A percentile compares a stretch with the other conserved stretches of the same genome.
These are phyloP conservation scores for Microctonus aethiopoides DNA, from an alignment of 2,888 invertebrate species.

Conservation along the genomic window DNA sequence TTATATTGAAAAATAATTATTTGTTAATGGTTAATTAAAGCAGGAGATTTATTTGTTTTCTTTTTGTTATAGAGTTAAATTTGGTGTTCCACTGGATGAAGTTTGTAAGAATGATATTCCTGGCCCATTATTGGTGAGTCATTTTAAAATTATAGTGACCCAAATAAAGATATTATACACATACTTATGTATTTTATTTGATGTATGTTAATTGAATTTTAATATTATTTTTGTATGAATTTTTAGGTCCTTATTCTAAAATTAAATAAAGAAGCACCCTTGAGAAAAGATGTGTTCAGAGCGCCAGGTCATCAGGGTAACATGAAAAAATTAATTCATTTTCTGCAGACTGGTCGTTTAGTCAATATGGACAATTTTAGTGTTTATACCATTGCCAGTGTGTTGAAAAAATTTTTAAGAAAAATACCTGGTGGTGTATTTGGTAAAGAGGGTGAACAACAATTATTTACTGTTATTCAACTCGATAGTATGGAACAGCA, in stretches of 20 bases:
- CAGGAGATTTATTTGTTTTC: conserved; percentile 17
- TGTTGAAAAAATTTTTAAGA: conserved; percentile 95
- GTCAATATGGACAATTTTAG: conserved; percentile 95
- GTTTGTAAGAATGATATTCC: conserved; percentile 97
- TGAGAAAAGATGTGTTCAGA: conserved; percentile 92
- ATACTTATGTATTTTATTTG: no score
- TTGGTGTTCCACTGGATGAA: conserved; percentile 90
- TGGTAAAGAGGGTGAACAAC: conserved; percentile 90
- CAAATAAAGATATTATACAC: no score
- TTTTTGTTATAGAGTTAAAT: conserved; percentile 79
- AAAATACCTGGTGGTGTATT: conserved; percentile 98
- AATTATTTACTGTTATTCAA: conserved; percentile 89
- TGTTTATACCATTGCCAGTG: conserved; percentile 98
- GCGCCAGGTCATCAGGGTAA: conserved; percentile 95
- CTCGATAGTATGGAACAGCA: conserved; percentile 85
- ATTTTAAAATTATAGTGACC: background rate
- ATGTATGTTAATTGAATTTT: background rate
- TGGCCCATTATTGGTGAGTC: conserved; percentile 86
- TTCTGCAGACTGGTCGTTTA: conserved; percentile 87
- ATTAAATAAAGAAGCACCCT: conserved; percentile 93
- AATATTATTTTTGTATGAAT: conserved; percentile 27
- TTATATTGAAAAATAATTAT: background rate
- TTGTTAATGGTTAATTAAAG: background rate
- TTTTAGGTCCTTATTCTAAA: conserved; percentile 88
- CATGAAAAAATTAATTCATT: conserved; percentile 93